Evolutionary conservation across 2,113 vertebrate genomes (phyloP).

Genomic region (Crotalus horridus): DNA sequence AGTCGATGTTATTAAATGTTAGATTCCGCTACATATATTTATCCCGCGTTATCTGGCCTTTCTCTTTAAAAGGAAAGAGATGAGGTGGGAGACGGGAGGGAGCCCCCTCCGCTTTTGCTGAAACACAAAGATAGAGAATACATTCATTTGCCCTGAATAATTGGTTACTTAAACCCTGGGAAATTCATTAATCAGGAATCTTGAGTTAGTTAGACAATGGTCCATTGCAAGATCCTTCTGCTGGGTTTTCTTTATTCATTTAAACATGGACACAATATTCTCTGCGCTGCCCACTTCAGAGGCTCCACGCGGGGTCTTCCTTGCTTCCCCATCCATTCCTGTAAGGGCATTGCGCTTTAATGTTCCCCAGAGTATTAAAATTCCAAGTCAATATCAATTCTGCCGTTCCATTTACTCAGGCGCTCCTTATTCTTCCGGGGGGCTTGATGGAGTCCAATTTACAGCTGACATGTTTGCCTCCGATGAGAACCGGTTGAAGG

Average conservation of each 20-base stretch:
- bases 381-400: background rate
- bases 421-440: background rate
- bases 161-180: background rate
- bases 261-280: background rate
- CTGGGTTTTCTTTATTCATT: background rate
- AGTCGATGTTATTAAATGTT: background rate
- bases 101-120: background rate
- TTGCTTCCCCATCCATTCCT: slow-evolving; percentile 21
- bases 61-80: background rate
- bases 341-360: background rate
- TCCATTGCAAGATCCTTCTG: background rate
- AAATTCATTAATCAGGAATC: background rate
- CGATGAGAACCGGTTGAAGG: background rate
- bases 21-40: background rate
- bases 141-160: background rate
- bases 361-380: background rate
- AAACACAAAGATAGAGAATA: background rate
- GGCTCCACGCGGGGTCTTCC: slow-evolving; percentile 23
- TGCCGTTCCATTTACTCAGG: background rate
- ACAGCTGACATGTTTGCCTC: background rate
- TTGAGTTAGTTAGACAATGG: background rate
- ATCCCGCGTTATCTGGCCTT: background rate
- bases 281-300: background rate
- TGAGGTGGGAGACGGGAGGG: background rate
- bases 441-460: background rate